phyloP scores from a whole-genome alignment of 2,797 vertebrate species.

The Morelia viridis region DNA sequence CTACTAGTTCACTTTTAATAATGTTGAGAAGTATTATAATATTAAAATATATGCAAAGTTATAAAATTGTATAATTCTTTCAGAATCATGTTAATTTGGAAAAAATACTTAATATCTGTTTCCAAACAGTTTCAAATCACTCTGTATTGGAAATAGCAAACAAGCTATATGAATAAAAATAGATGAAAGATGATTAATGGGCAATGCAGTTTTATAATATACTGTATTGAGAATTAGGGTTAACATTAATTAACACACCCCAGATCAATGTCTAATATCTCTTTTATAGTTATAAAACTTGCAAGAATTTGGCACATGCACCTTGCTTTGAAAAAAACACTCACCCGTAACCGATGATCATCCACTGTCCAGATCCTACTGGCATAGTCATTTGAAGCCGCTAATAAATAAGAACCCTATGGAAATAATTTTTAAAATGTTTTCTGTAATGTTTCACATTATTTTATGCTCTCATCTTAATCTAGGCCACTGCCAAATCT shows the following conservation, averaged over 20 bases:
- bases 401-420: constrained; percentile 91
- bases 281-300: not conserved
- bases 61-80: not conserved
- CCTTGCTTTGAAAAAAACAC: constrained; percentile 42
- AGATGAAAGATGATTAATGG: not conserved
- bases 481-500: not conserved
- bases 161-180: not conserved
- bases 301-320: not conserved
- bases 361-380: constrained; percentile 98
- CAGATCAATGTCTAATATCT: not conserved
- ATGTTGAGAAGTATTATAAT: not conserved
- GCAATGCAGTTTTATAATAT: not conserved
- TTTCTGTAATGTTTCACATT: not conserved
- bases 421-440: constrained; percentile 46
- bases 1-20: not conserved
- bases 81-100: not conserved
- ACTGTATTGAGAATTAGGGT: not conserved
- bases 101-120: not conserved
- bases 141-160: not conserved
- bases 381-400: constrained; percentile 96
- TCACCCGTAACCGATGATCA: constrained; percentile 91
- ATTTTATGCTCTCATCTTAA: not conserved
- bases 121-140: not conserved
- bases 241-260: not conserved
- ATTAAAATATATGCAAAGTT: not conserved